Base-by-base conservation (phyloP, 2,888 invertebrate genomes). In the Artemia sp. region DNA sequence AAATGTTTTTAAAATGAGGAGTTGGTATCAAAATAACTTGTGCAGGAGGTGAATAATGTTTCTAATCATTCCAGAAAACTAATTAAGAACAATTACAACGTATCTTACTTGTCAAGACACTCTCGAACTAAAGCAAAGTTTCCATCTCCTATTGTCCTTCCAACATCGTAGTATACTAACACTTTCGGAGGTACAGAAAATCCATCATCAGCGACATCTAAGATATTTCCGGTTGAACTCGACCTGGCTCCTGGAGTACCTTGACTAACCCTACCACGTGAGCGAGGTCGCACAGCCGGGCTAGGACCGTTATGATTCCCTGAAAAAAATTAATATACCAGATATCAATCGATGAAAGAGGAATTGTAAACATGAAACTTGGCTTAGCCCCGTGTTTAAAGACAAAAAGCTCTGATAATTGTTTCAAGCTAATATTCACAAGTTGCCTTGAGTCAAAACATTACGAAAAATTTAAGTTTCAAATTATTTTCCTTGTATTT, bases 111-210 rank as follows among this genome's bases (percentile, higher is more conserved):
- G 74, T 85, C 82, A 70, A 79, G 77, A 74, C 94, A 92, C 78
- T 90, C 86, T 75, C 92, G 83, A 50, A 96, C 96, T 73, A 93
- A 87, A 68, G 96, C 95, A 80, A 96, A 96, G 81, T 96, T 95
- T 69, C 95, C 95, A 79, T 92, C 92, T 72, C 95, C 94, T 73
- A 95, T 90, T 72, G 90, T 84, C 74, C 85, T 84, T 12, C 91
- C 90, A 66, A 93, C 85, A 69, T 83, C 82, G 79, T 90, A 93
- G 52, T 77, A 77, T 53, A 77, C 76, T 12, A 67, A 67, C 11
- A 71, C 71, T 12, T 51, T 50, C 14, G 66, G 58, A 52, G 71
- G 71, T 14, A 70, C 70, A 1, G 6, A 52, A 8, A 52, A 52
- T 50, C 58, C 14, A 38, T 24, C 52, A 14, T 66, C 19, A 24